Evolutionary conservation across 64 coral and sea anemone species (phyloP), one percentile per base, ranked within the genome.

Genomic region (Pocillopora damicornis): DNA sequence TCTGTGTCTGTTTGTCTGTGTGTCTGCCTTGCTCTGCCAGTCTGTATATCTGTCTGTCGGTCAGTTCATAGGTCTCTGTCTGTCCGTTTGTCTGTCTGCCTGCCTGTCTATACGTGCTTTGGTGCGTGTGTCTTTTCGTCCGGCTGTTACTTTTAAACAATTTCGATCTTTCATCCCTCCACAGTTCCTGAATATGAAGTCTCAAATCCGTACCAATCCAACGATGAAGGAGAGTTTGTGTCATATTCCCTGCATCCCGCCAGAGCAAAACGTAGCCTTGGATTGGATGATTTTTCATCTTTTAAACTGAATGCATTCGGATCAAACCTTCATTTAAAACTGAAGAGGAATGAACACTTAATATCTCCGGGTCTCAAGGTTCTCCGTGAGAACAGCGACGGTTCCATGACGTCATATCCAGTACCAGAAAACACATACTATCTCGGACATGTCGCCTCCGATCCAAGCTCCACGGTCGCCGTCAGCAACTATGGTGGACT

Each of bases 111-210:
- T 30, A 30, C 30, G 30, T 30, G 30, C 30, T 30, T 30, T 30
- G 30, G 30, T 30, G 30, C 30, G 30, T 30, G 30, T 30, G 30
- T 30, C 30, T 30, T 30, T 30, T 30, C 42, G 2, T 51, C 42
- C 42, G 42, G 7, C 42, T 51, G 42, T 51, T 51, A 4, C 42
- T 51, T 51, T 23, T 71, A 11, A 11, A 23, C 67, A 11, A 71
- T 25, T 9, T 71, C 25, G 25, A 71, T 11, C 67, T 84, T 22
- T 11, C 71, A 10, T 56, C 69, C 12, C 56, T 58, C 45, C 11
- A 56, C 18, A 91, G 90, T 91, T 91, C 90, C 90, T 42, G 81
- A 78, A 35, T 91, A 91, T 66, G 82, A 91, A 12, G 18, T 91
- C n/a, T 51, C 66, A 12, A 75, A 66, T 59, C 90, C 90, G 13